phyloP scores from a whole-genome alignment of 2,797 vertebrate genomes.

The Tapera naevia region DNA sequence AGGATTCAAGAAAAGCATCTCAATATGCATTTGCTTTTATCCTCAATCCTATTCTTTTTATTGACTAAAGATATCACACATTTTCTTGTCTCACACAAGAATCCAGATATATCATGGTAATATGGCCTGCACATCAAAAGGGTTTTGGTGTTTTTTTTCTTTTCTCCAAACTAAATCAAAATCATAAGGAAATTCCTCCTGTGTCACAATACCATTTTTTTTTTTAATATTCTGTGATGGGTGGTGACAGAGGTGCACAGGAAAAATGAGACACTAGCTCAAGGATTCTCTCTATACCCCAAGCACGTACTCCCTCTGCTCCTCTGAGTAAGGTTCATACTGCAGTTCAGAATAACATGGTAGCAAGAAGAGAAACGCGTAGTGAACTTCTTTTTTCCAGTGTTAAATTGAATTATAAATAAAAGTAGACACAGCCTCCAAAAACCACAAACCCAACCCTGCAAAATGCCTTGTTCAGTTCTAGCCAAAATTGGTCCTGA shows the following conservation, averaged over 20 bases:
- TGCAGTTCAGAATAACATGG: not conserved
- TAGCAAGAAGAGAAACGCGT: not conserved
- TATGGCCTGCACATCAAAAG: not conserved
- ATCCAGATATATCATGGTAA: not conserved
- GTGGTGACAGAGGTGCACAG: not conserved
- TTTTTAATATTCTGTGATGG: not conserved
- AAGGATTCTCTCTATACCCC: not conserved
- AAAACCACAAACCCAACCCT: not conserved
- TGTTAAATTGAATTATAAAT: not conserved
- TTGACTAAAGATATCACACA: not conserved
- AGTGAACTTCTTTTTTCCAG: not conserved
- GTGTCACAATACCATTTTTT: not conserved
- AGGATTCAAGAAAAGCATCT: not conserved
- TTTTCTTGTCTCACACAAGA: not conserved
- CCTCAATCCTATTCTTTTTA: not conserved
- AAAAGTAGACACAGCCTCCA: not conserved
- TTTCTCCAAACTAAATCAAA: not conserved
- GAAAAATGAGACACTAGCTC: not conserved
- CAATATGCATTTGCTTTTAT: not conserved
- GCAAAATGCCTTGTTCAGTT: not conserved
- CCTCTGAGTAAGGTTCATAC: not conserved
- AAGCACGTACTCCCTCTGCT: not conserved
- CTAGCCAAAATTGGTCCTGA: rapidly evolving
- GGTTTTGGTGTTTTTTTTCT: not conserved
- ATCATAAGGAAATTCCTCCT: not conserved